Conservation (phyloP, 2,888 invertebrate genomes). For the Synergus umbraculus region DNA sequence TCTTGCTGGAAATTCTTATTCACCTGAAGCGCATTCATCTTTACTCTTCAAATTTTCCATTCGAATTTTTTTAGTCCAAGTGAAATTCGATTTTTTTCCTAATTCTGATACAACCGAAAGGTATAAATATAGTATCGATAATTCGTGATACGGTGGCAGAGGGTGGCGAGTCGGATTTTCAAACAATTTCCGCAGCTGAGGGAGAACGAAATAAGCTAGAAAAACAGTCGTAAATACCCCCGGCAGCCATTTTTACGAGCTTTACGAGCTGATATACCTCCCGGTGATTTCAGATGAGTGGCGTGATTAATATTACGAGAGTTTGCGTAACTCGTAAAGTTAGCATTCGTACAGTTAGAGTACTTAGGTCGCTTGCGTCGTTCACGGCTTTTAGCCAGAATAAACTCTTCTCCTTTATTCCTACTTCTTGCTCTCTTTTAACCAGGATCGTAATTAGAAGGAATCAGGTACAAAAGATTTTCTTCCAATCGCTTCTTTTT, state of each 20-base stretch:
- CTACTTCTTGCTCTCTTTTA: background rate
- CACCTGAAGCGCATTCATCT: too few species aligned
- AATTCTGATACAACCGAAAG: background rate
- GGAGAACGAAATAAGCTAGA: conserved; percentile 55
- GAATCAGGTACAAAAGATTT: background rate
- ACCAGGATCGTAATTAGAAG: background rate
- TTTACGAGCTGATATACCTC: conserved; percentile 62
- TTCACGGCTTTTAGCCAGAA: background rate
- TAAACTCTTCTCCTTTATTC: background rate
- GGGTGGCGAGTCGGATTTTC: conserved; percentile 41
- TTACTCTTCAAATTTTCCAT: too few species aligned
- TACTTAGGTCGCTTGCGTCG: conserved; percentile 55
- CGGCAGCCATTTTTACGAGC: conserved; percentile 68
- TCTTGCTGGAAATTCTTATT: conserved; percentile 37
- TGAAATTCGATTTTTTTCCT: background rate
- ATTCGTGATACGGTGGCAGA: conserved; percentile 6
- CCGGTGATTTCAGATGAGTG: conserved; percentile 68
- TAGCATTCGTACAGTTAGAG: conserved; percentile 66
- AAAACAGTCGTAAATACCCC: conserved; percentile 66
- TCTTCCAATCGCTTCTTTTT: background rate
- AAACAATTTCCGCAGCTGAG: conserved; percentile 44
- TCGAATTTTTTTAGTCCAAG: too few species aligned
- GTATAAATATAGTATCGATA: background rate
- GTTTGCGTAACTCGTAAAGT: conserved; percentile 76
- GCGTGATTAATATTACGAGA: conserved; percentile 76